Evolutionary conservation across 2,888 invertebrate genomes (phyloP).

Genomic region (Andricus quercusramuli): DNA sequence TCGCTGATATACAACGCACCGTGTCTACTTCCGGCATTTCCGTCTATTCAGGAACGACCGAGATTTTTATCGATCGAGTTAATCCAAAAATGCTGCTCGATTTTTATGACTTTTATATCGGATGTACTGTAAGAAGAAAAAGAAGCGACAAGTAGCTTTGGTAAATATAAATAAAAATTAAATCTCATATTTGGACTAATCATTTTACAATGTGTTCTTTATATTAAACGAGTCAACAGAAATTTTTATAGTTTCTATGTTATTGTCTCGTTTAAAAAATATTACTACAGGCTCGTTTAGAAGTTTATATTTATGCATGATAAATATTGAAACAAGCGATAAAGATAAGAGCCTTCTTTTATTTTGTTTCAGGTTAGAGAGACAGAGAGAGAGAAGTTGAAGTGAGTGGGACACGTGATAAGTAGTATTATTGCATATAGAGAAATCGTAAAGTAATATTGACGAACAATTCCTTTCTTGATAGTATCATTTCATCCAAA

Average conservation of each 20-base stretch:
- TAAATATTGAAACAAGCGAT: slow-evolving; percentile 4
- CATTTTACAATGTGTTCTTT: not conserved
- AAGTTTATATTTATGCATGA: not conserved
- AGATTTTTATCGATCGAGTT: slow-evolving; percentile 1
- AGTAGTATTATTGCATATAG: not conserved
- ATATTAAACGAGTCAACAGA: too few relatives aligned
- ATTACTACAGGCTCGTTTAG: too few relatives aligned
- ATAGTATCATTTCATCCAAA: not conserved
- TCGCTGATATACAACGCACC: not conserved
- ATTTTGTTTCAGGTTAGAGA: not conserved
- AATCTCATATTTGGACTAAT: not conserved
- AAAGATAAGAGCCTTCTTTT: not conserved
- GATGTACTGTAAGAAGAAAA: not conserved
- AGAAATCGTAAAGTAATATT: not conserved
- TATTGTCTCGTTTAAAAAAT: too few relatives aligned
- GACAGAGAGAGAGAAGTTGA: not conserved
- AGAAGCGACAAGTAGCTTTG: not conserved
- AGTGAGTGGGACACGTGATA: not conserved
- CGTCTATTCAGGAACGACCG: slow-evolving; percentile 11
- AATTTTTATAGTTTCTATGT: too few relatives aligned
- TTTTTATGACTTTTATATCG: not conserved
- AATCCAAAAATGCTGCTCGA: not conserved
- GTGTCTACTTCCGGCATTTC: slow-evolving; percentile 38
- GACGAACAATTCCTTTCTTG: not conserved
- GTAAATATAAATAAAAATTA: not conserved